A percentile compares a stretch with the other conserved stretches of the same genome.
Evolutionary conservation across 1,140 invertebrate genomes (phyloP).

Genomic region (Cydia fagiglandana): DNA sequence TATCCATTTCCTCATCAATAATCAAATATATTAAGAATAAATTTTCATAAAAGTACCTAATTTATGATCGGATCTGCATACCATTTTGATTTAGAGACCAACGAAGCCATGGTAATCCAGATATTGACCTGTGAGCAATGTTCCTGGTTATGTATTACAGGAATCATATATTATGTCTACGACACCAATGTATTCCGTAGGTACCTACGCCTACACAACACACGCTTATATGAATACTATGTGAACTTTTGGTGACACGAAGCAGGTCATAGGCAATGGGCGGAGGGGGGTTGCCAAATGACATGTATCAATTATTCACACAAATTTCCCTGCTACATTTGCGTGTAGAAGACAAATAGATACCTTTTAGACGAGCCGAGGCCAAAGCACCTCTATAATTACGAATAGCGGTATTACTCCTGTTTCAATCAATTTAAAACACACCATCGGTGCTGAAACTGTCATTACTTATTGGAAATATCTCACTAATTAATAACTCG

Average conservation of each 20-base stretch:
- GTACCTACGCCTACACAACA: background rate
- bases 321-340: conserved; percentile 73
- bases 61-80: no score
- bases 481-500: conserved; percentile 11
- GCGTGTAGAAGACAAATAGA: conserved; percentile 74
- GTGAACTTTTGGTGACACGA: conserved; percentile 52
- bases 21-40: no score
- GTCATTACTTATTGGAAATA: conserved; percentile 5
- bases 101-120: no score
- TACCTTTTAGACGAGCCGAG: conserved; percentile 52
- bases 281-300: conserved; percentile 73
- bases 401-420: conserved; percentile 38
- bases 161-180: background rate
- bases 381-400: conserved; percentile 61
- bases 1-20: no score
- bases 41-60: no score
- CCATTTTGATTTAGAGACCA: no score
- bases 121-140: background rate
- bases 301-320: conserved; percentile 78
- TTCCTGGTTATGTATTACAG: background rate
- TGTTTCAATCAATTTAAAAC: conserved; percentile 40
- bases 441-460: conserved; percentile 19
- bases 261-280: conserved; percentile 40
- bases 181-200: background rate
- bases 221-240: conserved; percentile 36